Percentiles rank a stretch among this genome's conserved stretches.
Evolutionary conservation across 2,888 invertebrate genomes (phyloP).

Genomic region (Platycheirus albimanus): DNA sequence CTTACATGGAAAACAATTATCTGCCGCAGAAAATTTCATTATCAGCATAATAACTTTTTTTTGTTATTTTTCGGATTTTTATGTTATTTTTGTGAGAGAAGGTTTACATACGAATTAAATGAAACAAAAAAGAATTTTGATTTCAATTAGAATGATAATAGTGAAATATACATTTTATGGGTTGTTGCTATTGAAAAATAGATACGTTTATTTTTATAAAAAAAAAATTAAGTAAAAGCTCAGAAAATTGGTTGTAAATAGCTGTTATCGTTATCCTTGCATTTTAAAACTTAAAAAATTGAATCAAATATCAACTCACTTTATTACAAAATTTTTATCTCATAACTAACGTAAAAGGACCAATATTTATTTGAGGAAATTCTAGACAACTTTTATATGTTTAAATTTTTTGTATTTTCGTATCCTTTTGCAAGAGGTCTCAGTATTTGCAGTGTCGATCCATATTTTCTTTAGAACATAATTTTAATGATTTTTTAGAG

Average conservation of each 20-base stretch:
- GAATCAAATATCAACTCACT: too few species aligned
- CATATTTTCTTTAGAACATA: too few species aligned
- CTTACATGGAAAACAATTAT: conserved; percentile 83
- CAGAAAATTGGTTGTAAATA: conserved; percentile 12
- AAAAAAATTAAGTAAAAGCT: background rate
- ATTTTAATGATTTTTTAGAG: too few species aligned
- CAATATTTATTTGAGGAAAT: too few species aligned
- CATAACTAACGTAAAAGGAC: too few species aligned
- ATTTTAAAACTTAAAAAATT: too few species aligned
- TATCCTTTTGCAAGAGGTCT: too few species aligned
- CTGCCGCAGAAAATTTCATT: conserved; percentile 81
- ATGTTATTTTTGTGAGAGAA: conserved; percentile 46
- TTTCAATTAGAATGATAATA: conserved; percentile 59
- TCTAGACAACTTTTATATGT: too few species aligned
- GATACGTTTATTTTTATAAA: background rate
- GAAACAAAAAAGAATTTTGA: conserved; percentile 63
- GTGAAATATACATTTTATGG: conserved; percentile 18
- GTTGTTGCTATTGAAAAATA: conserved; percentile 37
- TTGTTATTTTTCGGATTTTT: conserved; percentile 46
- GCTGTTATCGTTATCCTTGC: too few species aligned
- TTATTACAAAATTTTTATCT: too few species aligned
- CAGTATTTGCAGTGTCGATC: too few species aligned
- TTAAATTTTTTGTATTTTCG: too few species aligned
- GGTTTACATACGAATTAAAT: conserved; percentile 64
- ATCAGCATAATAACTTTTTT: conserved; percentile 81